Base-by-base conservation (phyloP, 2,113 vertebrate genomes). In the Rhegmatorhina hoffmannsi region DNA sequence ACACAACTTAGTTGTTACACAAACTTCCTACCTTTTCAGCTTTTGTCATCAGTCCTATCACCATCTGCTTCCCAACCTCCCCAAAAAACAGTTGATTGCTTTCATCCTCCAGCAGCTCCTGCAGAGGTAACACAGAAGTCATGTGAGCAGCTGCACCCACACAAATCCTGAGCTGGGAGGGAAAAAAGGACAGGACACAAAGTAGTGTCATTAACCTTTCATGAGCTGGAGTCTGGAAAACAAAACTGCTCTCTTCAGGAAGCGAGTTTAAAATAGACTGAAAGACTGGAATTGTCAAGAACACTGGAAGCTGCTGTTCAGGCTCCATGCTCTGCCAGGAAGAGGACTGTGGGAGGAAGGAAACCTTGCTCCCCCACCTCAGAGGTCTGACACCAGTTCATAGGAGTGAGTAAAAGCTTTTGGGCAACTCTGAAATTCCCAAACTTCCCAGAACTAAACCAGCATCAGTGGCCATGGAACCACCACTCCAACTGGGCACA, bases 11-110 rank as follows among this genome's bases (percentile, higher is more conserved):
- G 9, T 7, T 50, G 16, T 60, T 64, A 50, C 1, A 76, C 20
- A 53, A 74, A 19, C 43, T 59, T 81, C 92, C 34, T 98, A 99
- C 99, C 99, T 99, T 99, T 93, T 98, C 99, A 66, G 99, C 98
- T 95, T 98, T 99, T 89, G 98, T 98, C 98, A 99, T 99, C 60
- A 99, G 97, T 79, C 99, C 99, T 20, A 97, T 97, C 93, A 99
- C 99, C 99, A 99, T 99, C 96, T 99, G 99, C 92, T 99, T 99
- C 84, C 99, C 99, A 18, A 99, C 99, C 91, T 99, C 99, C 96
- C 99, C 99, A 82, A 99, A 99, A 97, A 99, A 99, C 5, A 98
- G 97, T 76, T 98, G 98, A 96, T 99, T 99, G 76, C 95, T 98
- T 92, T 98, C 98, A 91, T 99, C 98, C 47, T 98, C 87, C 93